Base-by-base conservation (phyloP, 2,888 invertebrate species). In the Epistrophe eligans region DNA sequence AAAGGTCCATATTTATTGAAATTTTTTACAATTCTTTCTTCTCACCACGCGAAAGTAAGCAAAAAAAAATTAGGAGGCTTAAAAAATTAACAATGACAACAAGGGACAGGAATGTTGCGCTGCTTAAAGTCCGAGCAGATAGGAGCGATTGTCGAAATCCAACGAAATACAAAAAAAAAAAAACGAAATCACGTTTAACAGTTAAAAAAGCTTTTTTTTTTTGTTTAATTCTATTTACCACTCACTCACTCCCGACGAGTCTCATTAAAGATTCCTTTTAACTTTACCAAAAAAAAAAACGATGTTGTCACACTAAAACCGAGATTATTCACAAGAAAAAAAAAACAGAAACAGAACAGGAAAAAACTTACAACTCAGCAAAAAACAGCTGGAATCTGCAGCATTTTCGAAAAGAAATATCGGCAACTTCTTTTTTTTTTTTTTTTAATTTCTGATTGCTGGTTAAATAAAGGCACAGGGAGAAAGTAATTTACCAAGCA, bases 1-100 rank as follows among this genome's bases (percentile, higher is more conserved):
- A 92, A 92, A 95, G 93, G 93, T 94, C 94, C 94, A 94, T 94
- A 87, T 88, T 90, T 81, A 28, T 62, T 67, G 70, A 28, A 45
- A 81, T 70, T 55, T 52, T 45, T 13, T 8, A 40, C 24, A 52
- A 52, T 35, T 48, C 48, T 60, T 45, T 62, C 45, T 50, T 17
- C 32, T 35, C 43, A 38, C 50, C 45, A 67, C 70, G 28, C 70
- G 38, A 24, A 55, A 19, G 57, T 9, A 24, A 24, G 13, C 24
- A 40, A 24, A 17, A 55, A 43, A 58, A 35, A 50, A 58, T n/a
- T 32, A 10, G 7, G 35, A 35, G 32, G 8, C 35, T 11, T 57
- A 43, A 60, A 60, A 67, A 60, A 76, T 58, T 55, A n/a, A 17
- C 28, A 55, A 17, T 70, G 40, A 70, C 40, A 70, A 55, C 55